Evolutionary conservation across 1,140 invertebrate species (phyloP), one percentile per base, ranked within the genome.

Genomic region (Rhagoletis pomonella): DNA sequence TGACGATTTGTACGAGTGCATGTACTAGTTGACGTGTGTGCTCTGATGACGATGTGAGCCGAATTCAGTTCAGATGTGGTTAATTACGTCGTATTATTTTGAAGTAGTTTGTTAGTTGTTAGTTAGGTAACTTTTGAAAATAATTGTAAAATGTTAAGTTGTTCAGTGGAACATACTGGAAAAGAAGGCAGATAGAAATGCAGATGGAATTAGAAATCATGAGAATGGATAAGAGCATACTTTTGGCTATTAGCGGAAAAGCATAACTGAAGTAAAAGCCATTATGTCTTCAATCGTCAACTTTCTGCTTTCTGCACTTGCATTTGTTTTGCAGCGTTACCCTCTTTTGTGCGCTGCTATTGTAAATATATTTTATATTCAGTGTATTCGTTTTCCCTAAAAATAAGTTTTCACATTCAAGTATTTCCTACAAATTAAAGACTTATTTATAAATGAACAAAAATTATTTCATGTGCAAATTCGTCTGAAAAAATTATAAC

Each of bases 401-500:
- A 58, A 55, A 9, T 42, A 47, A 50, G 69, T 77, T 77, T 50
- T 77, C 44, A 47, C 47, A 47, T 5, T 77, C 69, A 77, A 29
- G 17, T 47, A 50, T 77, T 77, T 77, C 42, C 14, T 77, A 77
- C 69, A 77, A 77, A 77, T 67, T 67, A 14, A 29, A 77, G 44
- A 47, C 39, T 47, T 69, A 67, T 10, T 39, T 2, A 73, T 50
- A 67, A 39, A 67, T 73, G n/a, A 47, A 55, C n/a, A 81, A 81
- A 81, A 81, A 81, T 81, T 81, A 81, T 81, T 81, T 81, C 19
- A 6, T 55, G 73, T 55, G 55, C 50, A 73, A 81, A 81, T 81
- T 81, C 47, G 29, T 55, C 47, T 81, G 73, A 81, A 81, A 81
- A 81, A 81, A 81, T 81, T 81, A 81, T 19, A 5, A 55, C 73